Base-by-base conservation (phyloP, 2,113 vertebrate species). In the Zosterops lateralis region DNA sequence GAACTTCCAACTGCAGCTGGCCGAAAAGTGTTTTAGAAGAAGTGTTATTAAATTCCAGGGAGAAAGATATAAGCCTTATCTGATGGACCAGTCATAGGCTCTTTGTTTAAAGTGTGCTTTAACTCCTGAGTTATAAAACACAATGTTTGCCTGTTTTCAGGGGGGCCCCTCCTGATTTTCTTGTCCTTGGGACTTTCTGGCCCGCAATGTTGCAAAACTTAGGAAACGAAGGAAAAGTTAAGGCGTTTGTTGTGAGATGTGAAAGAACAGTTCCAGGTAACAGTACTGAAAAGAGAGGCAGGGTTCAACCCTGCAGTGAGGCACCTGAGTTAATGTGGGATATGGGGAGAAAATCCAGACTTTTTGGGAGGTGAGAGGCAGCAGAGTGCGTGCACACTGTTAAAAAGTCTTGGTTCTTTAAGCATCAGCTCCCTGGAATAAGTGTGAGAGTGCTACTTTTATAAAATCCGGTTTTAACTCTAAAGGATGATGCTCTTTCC, bases 41-140 rank as follows among this genome's bases (percentile, higher is more conserved):
- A 72, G 82, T 60, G 87, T 82, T 94, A 75, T 78, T 94, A 92
- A 91, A 73, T 94, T 79, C 71, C 87, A 65, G 24, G 31, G 58
- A n/a, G 64, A 83, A 61, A 95, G 93, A 90, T 89, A 38, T 10
- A 81, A 95, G 31, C 40, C 44, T 91, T 94, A 93, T 91, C 94
- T 89, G 93, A 95, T 85, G 38, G 61, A 71, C 29, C 53, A 29
- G 31, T 89, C 84, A 57, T 38, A 68, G 91, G 58, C 82, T 85
- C 94, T 96, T 96, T 95, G 94, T 96, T 93, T 91, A 47, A 72
- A 75, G 77, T 50, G 81, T 34, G 79, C 76, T 65, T 87, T 72
- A 86, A 51, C 76, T 92, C 65, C 15, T 22, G 60, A 56, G 88
- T 62, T 90, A 34, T 58, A 88, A 94, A 94, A 60, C 73, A 71